A percentile compares a stretch with the other conserved stretches of the same genome.
Evolutionary conservation across 2,113 vertebrate genomes (phyloP).

Genomic region (Oncorhynchus nerka): DNA sequence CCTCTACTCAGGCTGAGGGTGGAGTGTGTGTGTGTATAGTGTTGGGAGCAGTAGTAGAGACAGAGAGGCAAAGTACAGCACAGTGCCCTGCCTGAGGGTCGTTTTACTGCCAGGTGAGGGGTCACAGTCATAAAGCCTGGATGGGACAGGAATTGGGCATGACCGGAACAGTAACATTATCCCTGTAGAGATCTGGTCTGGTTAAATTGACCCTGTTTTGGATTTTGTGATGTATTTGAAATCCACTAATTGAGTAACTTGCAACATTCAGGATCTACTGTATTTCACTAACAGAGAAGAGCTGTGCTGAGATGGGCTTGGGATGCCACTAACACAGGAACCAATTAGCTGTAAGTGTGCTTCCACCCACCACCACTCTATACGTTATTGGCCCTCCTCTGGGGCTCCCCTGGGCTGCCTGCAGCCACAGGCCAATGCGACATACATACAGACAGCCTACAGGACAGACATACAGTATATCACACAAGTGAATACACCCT

Average conservation of each 20-base stretch:
- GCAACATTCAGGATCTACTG: not conserved
- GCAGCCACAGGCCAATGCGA: conserved; percentile 35
- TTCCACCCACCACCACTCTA: conserved; percentile 64
- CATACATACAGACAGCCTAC: not conserved
- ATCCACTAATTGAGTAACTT: not conserved
- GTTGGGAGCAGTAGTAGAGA: not conserved
- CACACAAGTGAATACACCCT: too few relatives aligned
- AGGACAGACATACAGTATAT: not conserved
- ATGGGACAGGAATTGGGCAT: too few relatives aligned
- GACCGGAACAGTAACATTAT: too few relatives aligned
- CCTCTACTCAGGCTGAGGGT: conserved; percentile 21
- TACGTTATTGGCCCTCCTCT: conserved; percentile 66
- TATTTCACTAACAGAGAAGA: not conserved
- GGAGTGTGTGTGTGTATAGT: not conserved
- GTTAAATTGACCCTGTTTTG: too few relatives aligned
- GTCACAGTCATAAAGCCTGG: too few relatives aligned
- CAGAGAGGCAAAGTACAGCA: not conserved
- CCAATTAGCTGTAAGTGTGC: conserved; percentile 69
- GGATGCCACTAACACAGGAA: conserved; percentile 68
- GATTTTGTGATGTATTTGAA: not conserved
- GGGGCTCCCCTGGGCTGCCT: conserved; percentile 59
- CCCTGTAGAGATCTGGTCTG: too few relatives aligned
- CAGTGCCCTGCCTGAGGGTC: too few relatives aligned
- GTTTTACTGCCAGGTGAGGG: too few relatives aligned
- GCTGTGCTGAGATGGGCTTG: conserved; percentile 66